Conservation (phyloP, 2,113 vertebrate genomes). For the Zosterops hypoxanthus region DNA sequence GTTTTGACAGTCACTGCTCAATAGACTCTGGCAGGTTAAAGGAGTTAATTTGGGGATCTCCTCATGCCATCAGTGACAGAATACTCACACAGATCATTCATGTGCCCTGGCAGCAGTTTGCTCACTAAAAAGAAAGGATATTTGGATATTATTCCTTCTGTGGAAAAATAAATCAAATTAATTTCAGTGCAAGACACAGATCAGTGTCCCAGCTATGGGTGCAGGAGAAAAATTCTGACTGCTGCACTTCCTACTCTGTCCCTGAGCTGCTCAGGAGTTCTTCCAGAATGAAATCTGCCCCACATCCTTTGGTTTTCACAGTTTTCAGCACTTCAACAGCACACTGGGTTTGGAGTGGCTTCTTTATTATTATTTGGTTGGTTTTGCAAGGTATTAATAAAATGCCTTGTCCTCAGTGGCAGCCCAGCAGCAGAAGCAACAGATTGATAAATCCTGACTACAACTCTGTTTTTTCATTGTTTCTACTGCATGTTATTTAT, state of each 20-base stretch:
- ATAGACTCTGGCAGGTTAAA: neutral
- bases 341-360: neutral
- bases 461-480: neutral
- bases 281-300: neutral
- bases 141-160: neutral
- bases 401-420: neutral
- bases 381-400: neutral
- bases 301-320: neutral
- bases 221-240: neutral
- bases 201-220: neutral
- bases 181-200: neutral
- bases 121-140: neutral
- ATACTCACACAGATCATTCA: neutral
- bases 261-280: neutral
- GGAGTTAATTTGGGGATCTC: neutral
- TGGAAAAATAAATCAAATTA: neutral
- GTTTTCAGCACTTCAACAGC: neutral
- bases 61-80: neutral
- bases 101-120: neutral
- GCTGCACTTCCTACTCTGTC: neutral
- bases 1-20: neutral
- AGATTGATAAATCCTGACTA: neutral
- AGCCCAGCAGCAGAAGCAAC: neutral
- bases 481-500: neutral
- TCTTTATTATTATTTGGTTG: neutral